A percentile compares a stretch with the other conserved stretches of the same genome.
These are phyloP conservation scores for Panthera leo DNA, from an alignment of 2,113 vertebrate species.

Conservation along the genomic window DNA sequence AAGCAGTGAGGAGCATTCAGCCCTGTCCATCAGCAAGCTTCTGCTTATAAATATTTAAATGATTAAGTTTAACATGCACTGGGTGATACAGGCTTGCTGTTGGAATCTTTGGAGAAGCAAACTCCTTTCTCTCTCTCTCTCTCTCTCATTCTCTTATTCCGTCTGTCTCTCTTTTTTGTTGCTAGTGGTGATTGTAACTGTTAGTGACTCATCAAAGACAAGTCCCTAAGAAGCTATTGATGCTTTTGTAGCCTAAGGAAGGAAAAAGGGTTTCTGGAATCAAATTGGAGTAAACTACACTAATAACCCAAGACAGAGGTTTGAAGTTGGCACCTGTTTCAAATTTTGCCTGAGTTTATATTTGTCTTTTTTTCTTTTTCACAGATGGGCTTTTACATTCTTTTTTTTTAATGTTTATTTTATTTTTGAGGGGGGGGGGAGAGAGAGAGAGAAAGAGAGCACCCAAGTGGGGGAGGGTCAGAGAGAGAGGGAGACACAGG, in stretches of 20 bases:
- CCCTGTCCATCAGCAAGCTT: slow-evolving; percentile 28
- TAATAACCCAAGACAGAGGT: neutral
- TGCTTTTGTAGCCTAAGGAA: neutral
- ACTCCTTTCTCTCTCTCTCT: neutral
- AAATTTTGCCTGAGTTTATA: neutral
- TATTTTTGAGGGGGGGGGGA: no score
- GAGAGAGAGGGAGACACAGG: no score
- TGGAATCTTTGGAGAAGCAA: neutral
- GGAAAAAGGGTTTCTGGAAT: neutral
- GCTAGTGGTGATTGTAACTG: neutral
- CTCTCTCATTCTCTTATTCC: no score
- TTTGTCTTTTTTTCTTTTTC: neutral
- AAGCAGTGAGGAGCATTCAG: neutral
- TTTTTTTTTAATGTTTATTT: no score
- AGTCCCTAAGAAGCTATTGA: neutral
- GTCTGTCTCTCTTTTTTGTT: neutral
- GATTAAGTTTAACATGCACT: neutral
- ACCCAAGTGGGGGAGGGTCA: no score
- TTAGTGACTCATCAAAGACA: neutral
- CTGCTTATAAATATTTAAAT: slow-evolving; percentile 48
- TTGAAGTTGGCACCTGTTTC: neutral
- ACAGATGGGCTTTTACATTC: neutral
- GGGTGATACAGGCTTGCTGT: neutral
- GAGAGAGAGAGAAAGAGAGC: no score
- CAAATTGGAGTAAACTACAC: neutral